phyloP scores from a whole-genome alignment of 2,797 vertebrate species.

The Gallinago solitaria region DNA sequence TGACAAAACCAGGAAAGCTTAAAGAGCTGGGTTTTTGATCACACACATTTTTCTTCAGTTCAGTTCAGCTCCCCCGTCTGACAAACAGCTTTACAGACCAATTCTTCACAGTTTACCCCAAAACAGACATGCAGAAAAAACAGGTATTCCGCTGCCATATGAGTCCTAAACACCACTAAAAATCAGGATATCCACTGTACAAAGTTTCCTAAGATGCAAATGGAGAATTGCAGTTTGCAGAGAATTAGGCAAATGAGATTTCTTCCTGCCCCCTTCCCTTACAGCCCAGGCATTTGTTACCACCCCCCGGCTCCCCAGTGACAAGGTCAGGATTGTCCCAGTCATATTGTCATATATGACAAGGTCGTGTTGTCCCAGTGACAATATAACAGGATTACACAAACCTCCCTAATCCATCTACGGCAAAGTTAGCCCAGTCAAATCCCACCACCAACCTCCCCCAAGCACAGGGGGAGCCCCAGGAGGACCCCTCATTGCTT shows the following conservation, averaged over 20 bases:
- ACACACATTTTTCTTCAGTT: not conserved
- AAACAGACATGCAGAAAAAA: not conserved
- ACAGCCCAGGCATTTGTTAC: not conserved
- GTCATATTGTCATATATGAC: too few species aligned
- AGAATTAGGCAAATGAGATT: not conserved
- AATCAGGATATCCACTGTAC: not conserved
- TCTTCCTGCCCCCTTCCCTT: not conserved
- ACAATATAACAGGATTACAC: not conserved
- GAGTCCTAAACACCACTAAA: not conserved
- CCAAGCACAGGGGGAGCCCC: accelerated
- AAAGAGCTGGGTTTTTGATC: not conserved
- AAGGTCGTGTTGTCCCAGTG: too few species aligned
- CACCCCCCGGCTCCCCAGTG: not conserved
- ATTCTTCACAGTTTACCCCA: not conserved
- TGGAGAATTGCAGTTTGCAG: not conserved
- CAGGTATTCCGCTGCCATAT: not conserved
- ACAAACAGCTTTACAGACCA: not conserved
- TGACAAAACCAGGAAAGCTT: not conserved
- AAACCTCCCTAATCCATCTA: not conserved
- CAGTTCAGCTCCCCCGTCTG: not conserved
- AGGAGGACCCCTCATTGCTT: not conserved
- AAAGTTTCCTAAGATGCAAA: not conserved
- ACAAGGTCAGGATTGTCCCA: not conserved
- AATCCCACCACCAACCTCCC: not conserved
- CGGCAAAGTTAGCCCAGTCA: not conserved